Evolutionary conservation across 2,113 vertebrate genomes (phyloP), one percentile per base, ranked within the genome.

Genomic region (Hepsetus odoe): DNA sequence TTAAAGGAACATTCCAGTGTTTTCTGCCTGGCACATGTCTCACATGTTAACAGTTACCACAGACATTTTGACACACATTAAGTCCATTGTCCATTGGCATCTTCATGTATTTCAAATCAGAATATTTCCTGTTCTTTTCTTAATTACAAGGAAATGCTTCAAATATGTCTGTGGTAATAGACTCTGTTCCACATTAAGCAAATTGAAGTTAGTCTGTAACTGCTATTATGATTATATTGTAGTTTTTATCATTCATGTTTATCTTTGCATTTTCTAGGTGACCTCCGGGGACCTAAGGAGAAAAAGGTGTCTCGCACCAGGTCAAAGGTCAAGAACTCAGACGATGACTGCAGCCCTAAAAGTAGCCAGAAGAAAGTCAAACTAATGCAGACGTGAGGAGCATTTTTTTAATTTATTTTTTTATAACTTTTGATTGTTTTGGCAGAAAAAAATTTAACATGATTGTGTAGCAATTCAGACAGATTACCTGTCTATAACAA

Each of bases 261-360:
- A 22, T 10, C 64, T 61, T 0, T 46, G 49, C 10, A 1, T 49
- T 18, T 59, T 72, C 76, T 73, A 84, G 89, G 87, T 92, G 92
- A 96, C 86, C 92, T 93, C 61, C 89, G 94, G 85, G 92, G 91
- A 56, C 95, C 95, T 4, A 96, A 95, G 80, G 95, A 96, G 89
- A 96, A 96, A 87, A 95, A 95, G 78, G 93, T 94, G 77, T 92
- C 94, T 61, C 94, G 95, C 0, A 93, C 94, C 78, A 93, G 93
- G 66, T 95, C 94, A 78, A 96, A 96, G 88, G 94, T 95, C 68
- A 96, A 95, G 83, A 95, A 92, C 56, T 95, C 95, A 0, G 95
- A 96, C 0, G 95, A 96, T 26, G 95, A 96, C 65, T 87, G 93
- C 79, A 88, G 93, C 0, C 91, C 95, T 76, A 96, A 96, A 86